Conservation (phyloP, 2,113 vertebrate species). For the Eurypyga helias region DNA sequence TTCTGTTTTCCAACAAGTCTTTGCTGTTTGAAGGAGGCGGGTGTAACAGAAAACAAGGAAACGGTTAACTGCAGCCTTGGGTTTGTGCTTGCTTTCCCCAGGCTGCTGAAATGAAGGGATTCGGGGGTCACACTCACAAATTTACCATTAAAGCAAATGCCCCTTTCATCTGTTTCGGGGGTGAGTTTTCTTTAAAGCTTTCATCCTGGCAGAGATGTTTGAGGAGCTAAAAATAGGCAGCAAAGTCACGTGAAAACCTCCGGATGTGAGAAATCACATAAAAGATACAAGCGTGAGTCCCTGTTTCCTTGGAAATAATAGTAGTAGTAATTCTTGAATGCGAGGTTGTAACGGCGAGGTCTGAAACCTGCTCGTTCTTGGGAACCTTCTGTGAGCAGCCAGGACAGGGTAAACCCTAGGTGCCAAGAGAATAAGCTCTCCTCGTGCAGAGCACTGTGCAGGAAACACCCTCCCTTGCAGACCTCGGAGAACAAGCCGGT, state of each 20-base stretch:
- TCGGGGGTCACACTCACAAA: neutral
- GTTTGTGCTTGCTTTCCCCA: neutral
- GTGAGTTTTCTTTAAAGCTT: constrained; percentile 64
- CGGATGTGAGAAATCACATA: constrained; percentile 71
- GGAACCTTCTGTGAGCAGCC: neutral
- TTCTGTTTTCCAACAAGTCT: constrained; percentile 48
- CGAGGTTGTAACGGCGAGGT: neutral
- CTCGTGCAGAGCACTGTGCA: rapidly evolving
- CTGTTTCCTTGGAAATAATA: constrained; percentile 77
- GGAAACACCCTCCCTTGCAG: neutral
- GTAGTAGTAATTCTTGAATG: constrained; percentile 70
- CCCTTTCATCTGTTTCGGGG: constrained; percentile 30
- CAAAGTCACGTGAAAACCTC: constrained; percentile 68
- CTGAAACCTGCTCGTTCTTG: constrained; percentile 17
- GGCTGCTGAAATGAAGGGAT: neutral
- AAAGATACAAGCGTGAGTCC: constrained; percentile 56
- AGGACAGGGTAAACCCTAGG: neutral
- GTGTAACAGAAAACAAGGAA: constrained; percentile 32
- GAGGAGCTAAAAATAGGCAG: constrained; percentile 75
- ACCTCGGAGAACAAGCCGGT: rapidly evolving
- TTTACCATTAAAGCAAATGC: neutral
- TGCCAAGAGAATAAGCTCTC: neutral
- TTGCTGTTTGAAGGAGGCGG: constrained; percentile 12
- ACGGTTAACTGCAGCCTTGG: neutral
- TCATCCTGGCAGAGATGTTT: constrained; percentile 62